phyloP scores from a whole-genome alignment of 2,113 vertebrate genomes.

The Crypturellus undulatus region DNA sequence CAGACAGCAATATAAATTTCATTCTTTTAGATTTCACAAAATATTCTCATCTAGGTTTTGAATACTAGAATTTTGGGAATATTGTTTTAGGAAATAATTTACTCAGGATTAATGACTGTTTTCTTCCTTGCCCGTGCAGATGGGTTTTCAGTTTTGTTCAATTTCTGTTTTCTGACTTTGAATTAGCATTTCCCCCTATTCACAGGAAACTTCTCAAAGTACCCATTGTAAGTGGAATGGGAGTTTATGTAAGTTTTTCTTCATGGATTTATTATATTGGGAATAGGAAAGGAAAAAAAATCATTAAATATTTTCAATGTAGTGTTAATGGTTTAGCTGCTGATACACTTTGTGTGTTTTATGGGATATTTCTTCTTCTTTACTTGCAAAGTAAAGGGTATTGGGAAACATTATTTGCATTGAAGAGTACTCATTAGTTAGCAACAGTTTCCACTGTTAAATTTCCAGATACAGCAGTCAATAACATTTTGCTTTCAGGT shows the following conservation, averaged over 20 bases:
- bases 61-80: not conserved
- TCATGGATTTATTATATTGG: not conserved
- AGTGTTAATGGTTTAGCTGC: not conserved
- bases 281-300: not conserved
- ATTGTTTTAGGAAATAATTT: not conserved
- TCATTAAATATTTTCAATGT: not conserved
- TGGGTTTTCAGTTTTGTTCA: not conserved
- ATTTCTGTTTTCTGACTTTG: not conserved
- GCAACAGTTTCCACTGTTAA: not conserved
- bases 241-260: not conserved
- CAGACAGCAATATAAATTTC: not conserved
- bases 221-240: not conserved
- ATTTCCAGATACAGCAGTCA: not conserved
- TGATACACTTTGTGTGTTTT: not conserved
- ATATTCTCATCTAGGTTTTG: not conserved
- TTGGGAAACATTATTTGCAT: not conserved
- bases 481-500: slow-evolving; percentile 76
- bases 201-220: not conserved
- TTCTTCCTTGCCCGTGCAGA: not conserved
- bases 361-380: not conserved
- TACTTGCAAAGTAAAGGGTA: not conserved
- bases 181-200: not conserved
- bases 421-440: not conserved
- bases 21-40: not conserved
- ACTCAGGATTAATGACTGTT: not conserved